Conservation (phyloP, 2,113 vertebrate genomes). For the Hemichromis elongatus region DNA sequence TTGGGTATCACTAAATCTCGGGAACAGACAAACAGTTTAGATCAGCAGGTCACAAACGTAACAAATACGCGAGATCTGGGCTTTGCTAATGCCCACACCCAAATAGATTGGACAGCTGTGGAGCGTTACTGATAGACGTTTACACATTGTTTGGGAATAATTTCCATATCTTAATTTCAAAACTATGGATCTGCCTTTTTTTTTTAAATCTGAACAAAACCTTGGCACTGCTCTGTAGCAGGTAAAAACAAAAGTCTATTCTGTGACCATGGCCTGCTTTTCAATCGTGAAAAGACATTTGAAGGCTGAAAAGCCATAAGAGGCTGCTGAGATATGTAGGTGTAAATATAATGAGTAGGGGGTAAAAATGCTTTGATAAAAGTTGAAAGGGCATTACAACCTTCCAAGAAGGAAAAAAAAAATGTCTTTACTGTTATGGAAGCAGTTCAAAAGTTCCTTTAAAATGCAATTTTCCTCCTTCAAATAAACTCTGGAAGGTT, state of each 20-base stretch:
- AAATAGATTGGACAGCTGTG: not conserved
- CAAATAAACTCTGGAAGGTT: not conserved
- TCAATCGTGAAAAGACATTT: not conserved
- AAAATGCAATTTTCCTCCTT: not conserved
- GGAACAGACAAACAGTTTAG: not conserved
- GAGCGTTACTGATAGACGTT: not conserved
- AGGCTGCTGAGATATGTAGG: not conserved
- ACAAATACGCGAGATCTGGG: not conserved
- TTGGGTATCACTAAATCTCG: conserved; percentile 2
- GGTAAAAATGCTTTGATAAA: not conserved
- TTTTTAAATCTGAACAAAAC: not conserved
- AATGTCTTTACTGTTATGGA: not conserved
- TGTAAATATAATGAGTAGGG: not conserved
- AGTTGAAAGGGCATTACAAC: not conserved
- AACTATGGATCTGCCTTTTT: not conserved
- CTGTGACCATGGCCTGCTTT: not conserved
- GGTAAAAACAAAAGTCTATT: not conserved
- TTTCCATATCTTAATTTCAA: not conserved
- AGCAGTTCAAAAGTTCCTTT: conserved; percentile 4
- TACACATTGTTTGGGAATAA: not conserved
- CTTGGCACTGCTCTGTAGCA: not conserved
- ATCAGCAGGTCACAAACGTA: not conserved
- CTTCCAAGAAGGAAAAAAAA: not conserved
- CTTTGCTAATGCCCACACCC: not conserved
- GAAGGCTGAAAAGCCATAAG: not conserved